Conservation (phyloP, 1,140 invertebrate species). For the Drosophila nebulosa region DNA sequence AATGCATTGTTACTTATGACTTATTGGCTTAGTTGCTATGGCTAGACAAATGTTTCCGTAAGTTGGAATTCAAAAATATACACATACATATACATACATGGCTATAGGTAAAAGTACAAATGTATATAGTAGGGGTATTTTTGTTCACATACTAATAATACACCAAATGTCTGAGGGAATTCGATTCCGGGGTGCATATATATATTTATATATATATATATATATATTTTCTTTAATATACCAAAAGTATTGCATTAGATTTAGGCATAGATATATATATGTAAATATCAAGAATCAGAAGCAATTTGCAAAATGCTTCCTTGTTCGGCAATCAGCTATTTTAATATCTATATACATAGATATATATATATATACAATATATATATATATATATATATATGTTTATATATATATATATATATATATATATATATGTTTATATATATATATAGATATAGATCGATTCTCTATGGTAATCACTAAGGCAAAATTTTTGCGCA, state of each 20-base stretch:
- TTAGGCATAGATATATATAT: slow-evolving; percentile 14
- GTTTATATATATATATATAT: slow-evolving; percentile 23
- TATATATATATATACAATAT: slow-evolving; percentile 22
- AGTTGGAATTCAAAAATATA: slow-evolving; percentile 76
- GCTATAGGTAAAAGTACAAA: slow-evolving; percentile 52
- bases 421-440: slow-evolving; percentile 6
- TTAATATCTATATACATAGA: slow-evolving; percentile 1
- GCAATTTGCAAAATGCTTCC: slow-evolving; percentile 39
- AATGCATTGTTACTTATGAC: slow-evolving; percentile 65
- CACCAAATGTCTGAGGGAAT: slow-evolving; percentile 27
- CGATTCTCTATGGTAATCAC: slow-evolving; percentile 29
- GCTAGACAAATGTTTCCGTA: slow-evolving; percentile 77
- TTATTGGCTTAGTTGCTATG: slow-evolving; percentile 57
- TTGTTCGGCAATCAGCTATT: slow-evolving; percentile 34
- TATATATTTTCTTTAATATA: slow-evolving; percentile 13
- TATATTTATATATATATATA: slow-evolving; percentile 22
- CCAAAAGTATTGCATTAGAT: neutral
- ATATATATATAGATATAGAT: slow-evolving; percentile 14
- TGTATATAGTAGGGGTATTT: slow-evolving; percentile 43
- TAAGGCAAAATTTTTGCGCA: slow-evolving; percentile 51
- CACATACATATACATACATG: slow-evolving; percentile 53
- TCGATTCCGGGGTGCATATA: slow-evolving; percentile 36
- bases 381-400: neutral
- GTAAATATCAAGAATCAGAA: slow-evolving; percentile 56
- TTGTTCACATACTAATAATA: neutral